These are phyloP conservation scores for Podarcis lilfordi DNA, from an alignment of 2,797 vertebrate species.

Conservation along the genomic window DNA sequence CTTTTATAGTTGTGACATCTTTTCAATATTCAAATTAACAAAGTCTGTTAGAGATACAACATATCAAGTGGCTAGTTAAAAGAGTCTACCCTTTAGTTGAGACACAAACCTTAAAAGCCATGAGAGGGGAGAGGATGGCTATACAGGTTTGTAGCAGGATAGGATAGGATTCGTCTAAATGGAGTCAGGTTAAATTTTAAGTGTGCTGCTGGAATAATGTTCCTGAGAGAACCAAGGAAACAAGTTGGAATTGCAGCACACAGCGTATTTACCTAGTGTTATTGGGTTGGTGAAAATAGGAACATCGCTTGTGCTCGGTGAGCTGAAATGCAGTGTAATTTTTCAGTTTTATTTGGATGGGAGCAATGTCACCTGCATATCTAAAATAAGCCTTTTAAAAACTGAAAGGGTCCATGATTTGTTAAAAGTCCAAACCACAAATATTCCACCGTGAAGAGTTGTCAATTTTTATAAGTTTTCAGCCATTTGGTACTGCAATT, in stretches of 20 bases:
- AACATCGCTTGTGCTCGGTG: not conserved
- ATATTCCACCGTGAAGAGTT: not conserved
- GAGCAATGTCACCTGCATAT: not conserved
- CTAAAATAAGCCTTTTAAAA: not conserved
- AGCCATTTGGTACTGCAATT: not conserved
- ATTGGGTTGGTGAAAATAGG: too few species aligned
- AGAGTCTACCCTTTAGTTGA: too few species aligned
- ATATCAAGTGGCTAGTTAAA: too few species aligned
- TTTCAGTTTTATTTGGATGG: not conserved
- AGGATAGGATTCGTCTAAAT: too few species aligned
- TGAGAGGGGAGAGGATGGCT: too few species aligned
- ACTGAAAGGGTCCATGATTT: not conserved
- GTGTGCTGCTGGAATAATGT: not conserved
- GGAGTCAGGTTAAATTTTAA: not conserved
- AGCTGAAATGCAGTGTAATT: not conserved
- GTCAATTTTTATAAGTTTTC: not conserved
- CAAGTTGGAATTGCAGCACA: not conserved
- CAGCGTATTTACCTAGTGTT: too few species aligned
- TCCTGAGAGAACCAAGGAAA: not conserved
- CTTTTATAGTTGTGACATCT: too few species aligned
- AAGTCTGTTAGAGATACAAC: too few species aligned
- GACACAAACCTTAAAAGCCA: too few species aligned
- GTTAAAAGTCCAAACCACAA: too few species aligned
- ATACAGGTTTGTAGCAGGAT: too few species aligned
- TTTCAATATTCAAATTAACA: too few species aligned